A percentile compares a stretch with the other conserved stretches of the same genome.
These are phyloP conservation scores for Sebastes variabilis DNA, from an alignment of 2,797 vertebrate species.

Conservation along the genomic window DNA sequence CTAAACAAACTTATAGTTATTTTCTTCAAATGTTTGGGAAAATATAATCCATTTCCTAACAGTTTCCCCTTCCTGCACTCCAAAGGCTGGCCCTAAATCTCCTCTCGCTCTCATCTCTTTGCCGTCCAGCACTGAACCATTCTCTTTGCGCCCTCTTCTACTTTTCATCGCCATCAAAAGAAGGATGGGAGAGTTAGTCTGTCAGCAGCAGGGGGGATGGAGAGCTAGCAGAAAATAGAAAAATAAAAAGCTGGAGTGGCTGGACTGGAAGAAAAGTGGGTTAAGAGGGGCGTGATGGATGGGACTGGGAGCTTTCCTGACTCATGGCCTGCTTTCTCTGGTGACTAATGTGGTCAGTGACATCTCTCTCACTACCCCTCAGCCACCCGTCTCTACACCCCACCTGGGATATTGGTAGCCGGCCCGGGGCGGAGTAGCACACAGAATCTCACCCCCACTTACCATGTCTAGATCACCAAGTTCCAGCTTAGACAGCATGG, in stretches of 20 bases:
- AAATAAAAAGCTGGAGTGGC: constrained; percentile 55
- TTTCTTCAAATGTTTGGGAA: not conserved
- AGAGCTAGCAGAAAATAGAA: constrained; percentile 51
- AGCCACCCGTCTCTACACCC: constrained; percentile 19
- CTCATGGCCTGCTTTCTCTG: constrained; percentile 66
- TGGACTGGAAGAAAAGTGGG: constrained; percentile 71
- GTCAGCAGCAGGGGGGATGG: constrained; percentile 36
- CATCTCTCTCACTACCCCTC: constrained; percentile 50
- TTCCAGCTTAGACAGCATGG: not conserved
- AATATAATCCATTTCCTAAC: not conserved
- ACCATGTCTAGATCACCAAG: constrained; percentile 14
- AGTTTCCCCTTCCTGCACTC: not conserved
- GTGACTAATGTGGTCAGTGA: constrained; percentile 74
- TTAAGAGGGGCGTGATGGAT: constrained; percentile 79
- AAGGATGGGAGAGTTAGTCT: constrained; percentile 37
- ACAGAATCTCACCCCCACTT: constrained; percentile 28
- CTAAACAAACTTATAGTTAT: constrained; percentile 13
- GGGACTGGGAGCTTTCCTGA: constrained; percentile 67
- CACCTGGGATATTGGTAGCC: constrained; percentile 48
- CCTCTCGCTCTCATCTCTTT: not conserved
- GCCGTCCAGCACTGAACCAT: not conserved
- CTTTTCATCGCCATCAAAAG: constrained; percentile 48
- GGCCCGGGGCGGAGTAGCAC: not conserved
- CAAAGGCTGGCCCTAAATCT: constrained; percentile 4
- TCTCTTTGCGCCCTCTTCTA: constrained; percentile 12